Conservation (phyloP, 2,888 invertebrate genomes). For the Macrosiphum euphorbiae region DNA sequence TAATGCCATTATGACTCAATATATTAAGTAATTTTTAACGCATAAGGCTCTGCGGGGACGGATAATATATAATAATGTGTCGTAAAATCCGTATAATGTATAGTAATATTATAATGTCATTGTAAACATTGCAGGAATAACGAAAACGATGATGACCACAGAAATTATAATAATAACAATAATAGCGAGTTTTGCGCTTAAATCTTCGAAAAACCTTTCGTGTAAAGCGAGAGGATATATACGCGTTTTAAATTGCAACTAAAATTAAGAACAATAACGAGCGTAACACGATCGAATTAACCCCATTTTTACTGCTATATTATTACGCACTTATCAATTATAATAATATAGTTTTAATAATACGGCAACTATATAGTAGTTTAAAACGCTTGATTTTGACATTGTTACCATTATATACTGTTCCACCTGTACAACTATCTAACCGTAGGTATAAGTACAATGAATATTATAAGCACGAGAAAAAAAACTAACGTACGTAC, state of each 20-base stretch:
- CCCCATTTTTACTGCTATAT: neutral
- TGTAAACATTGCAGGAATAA: neutral
- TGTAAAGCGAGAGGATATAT: neutral
- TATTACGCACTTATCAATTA: neutral
- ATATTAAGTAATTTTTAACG: neutral
- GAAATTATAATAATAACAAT: neutral
- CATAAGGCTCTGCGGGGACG: neutral
- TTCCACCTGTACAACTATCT: too few species aligned
- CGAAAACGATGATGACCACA: neutral
- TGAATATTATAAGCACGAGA: neutral
- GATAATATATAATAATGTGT: neutral
- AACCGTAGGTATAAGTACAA: neutral
- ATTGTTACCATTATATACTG: neutral
- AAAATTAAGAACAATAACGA: neutral
- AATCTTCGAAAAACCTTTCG: neutral
- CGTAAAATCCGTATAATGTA: neutral
- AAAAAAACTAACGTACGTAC: neutral
- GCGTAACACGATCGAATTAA: neutral
- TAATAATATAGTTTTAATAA: constrained; percentile 12
- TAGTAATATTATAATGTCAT: neutral
- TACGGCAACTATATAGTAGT: neutral
- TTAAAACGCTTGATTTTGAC: neutral
- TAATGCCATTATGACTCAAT: too few species aligned
- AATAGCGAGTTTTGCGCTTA: neutral
- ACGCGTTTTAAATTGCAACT: constrained; percentile 7